Percentiles rank a stretch among this genome's conserved stretches.
These are phyloP conservation scores for Gadus macrocephalus DNA, from an alignment of 2,113 vertebrate species.

Conservation along the genomic window DNA sequence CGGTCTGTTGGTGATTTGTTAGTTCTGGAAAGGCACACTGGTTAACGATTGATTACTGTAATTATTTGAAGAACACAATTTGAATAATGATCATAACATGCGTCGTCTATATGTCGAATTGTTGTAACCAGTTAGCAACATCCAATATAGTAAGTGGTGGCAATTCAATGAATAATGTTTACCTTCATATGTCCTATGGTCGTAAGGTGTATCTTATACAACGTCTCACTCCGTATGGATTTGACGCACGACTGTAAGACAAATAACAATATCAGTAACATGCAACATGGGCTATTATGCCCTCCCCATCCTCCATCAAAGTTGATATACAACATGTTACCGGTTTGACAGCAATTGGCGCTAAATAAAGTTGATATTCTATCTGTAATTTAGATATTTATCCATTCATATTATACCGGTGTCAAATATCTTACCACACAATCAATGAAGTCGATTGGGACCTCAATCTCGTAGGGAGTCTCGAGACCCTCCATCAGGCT, in stretches of 20 bases:
- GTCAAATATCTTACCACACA: slow-evolving; percentile 46
- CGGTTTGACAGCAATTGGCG: not conserved
- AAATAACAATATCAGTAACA: slow-evolving; percentile 5
- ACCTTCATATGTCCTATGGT: slow-evolving; percentile 71
- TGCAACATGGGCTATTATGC: not conserved
- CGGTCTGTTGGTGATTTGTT: too few relatives aligned
- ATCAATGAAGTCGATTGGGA: slow-evolving; percentile 39
- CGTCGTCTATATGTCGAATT: too few relatives aligned
- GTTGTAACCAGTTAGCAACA: too few relatives aligned
- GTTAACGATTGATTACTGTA: too few relatives aligned
- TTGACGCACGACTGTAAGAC: slow-evolving; percentile 65
- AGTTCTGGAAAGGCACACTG: too few relatives aligned
- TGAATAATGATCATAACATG: too few relatives aligned
- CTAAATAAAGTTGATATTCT: too few relatives aligned
- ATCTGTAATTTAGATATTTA: too few relatives aligned
- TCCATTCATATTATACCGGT: too few relatives aligned
- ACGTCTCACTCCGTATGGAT: slow-evolving; percentile 63
- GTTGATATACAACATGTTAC: not conserved
- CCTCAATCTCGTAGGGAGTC: slow-evolving; percentile 54
- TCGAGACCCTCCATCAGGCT: slow-evolving; percentile 46
- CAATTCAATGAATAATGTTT: not conserved
- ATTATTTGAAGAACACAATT: too few relatives aligned
- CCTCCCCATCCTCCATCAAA: not conserved
- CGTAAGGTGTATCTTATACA: slow-evolving; percentile 74
- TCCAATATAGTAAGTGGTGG: too few relatives aligned